Evolutionary conservation across 2,113 vertebrate genomes (phyloP).

Genomic region (Oriolus oriolus): DNA sequence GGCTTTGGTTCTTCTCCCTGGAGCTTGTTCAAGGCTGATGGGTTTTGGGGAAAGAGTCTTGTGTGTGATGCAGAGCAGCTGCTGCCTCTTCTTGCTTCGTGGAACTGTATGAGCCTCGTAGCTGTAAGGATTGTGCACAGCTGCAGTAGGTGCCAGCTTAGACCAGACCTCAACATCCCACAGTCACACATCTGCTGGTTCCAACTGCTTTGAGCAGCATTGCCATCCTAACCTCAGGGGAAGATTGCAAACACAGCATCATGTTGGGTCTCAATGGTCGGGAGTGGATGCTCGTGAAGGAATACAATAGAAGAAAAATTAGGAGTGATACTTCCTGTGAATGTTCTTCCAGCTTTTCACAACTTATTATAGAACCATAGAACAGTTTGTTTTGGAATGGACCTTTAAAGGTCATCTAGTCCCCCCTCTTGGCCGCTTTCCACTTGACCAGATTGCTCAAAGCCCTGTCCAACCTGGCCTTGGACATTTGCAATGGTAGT

Average conservation of each 20-base stretch:
- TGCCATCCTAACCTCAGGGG: neutral
- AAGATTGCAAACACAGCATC: neutral
- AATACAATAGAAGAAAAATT: neutral
- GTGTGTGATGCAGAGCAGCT: neutral
- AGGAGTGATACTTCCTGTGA: neutral
- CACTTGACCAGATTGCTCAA: neutral
- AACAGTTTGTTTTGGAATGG: neutral
- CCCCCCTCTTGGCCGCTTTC: neutral
- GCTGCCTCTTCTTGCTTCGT: neutral
- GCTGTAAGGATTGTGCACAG: neutral
- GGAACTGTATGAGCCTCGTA: neutral
- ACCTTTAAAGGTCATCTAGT: neutral
- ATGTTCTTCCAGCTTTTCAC: neutral
- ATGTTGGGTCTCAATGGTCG: neutral
- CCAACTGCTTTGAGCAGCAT: neutral
- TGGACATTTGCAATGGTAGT: neutral
- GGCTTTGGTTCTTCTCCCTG: neutral
- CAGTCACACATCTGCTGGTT: neutral
- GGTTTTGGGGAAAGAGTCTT: neutral
- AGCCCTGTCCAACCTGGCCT: neutral
- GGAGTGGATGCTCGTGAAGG: neutral
- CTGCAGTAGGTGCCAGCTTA: neutral
- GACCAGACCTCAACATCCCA: neutral
- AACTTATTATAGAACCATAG: neutral
- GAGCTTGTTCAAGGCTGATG: accelerated